Percentiles rank a stretch among this genome's conserved stretches.
Evolutionary conservation across 2,797 vertebrate species (phyloP).

Genomic region (Acanthurus tractus): DNA sequence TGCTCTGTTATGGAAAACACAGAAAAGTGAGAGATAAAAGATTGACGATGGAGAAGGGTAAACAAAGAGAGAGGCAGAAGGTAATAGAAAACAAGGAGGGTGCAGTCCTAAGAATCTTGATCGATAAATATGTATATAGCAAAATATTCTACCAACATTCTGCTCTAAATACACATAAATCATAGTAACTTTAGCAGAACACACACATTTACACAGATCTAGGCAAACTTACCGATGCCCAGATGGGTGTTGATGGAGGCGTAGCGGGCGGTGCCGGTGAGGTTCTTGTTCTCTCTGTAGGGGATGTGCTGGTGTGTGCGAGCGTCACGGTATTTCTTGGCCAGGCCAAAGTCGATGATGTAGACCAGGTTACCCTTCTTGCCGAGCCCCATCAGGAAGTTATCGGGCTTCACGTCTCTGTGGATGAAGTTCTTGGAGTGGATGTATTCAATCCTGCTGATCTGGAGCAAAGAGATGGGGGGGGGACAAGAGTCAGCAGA

Average conservation of each 20-base stretch:
- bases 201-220: conserved; percentile 18
- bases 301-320: conserved; percentile 98
- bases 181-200: not conserved
- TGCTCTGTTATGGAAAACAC: conserved; percentile 87
- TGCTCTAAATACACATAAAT: conserved; percentile 1
- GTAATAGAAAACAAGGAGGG: not conserved
- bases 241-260: conserved; percentile 98
- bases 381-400: conserved; percentile 97
- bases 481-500: not conserved
- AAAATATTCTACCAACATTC: conserved; percentile 26
- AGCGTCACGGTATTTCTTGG: conserved; percentile 96
- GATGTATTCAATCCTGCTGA: conserved; percentile 97
- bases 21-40: not conserved
- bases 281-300: conserved; percentile 98
- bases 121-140: conserved; percentile 20
- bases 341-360: conserved; percentile 98
- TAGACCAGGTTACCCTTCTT: conserved; percentile 98
- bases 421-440: conserved; percentile 99
- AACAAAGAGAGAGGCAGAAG: not conserved
- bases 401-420: conserved; percentile 96
- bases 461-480: conserved; percentile 77
- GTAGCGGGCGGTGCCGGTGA: conserved; percentile 96
- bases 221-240: conserved; percentile 90
- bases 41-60: conserved; percentile 12
- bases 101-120: conserved; percentile 1